Conservation (phyloP, 1,140 invertebrate genomes). For the Psix sp. region DNA sequence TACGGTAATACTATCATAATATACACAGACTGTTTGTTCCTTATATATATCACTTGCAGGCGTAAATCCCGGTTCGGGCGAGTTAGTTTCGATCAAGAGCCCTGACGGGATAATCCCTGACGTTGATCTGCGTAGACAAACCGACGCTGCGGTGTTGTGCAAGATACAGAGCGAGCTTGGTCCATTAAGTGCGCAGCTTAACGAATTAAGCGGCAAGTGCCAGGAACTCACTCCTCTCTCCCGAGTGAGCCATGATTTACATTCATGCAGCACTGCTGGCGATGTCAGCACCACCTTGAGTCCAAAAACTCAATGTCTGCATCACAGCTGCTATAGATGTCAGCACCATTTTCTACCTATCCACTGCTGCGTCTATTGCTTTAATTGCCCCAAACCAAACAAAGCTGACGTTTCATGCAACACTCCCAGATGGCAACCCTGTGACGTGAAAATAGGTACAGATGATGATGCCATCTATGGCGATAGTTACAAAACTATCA, state of each 20-base stretch:
- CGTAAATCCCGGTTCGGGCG: slow-evolving; percentile 8
- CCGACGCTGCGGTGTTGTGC: slow-evolving; percentile 38
- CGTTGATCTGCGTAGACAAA: slow-evolving; percentile 38
- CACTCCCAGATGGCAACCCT: slow-evolving; percentile 13
- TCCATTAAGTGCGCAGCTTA: slow-evolving; percentile 42
- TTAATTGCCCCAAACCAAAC: neutral
- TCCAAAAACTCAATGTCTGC: neutral
- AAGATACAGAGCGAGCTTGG: slow-evolving; percentile 41
- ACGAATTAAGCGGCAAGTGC: slow-evolving; percentile 51
- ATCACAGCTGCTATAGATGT: neutral
- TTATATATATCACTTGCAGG: slow-evolving; percentile 23
- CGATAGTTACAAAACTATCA: neutral
- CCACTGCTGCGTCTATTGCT: neutral
- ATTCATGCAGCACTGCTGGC: neutral
- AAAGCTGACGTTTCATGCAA: neutral
- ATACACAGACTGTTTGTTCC: neutral
- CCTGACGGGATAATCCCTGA: slow-evolving; percentile 34
- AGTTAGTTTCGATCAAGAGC: slow-evolving; percentile 16
- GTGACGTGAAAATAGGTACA: slow-evolving; percentile 1
- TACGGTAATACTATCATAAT: too few species aligned
- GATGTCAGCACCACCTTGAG: slow-evolving; percentile 7
- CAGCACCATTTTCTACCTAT: slow-evolving; percentile 9
- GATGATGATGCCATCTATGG: neutral
- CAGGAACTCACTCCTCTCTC: slow-evolving; percentile 26
- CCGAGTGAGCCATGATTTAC: slow-evolving; percentile 26